These are phyloP conservation scores for Alviniconcha marisindica DNA, from an alignment of 1,140 invertebrate species.

Conservation along the genomic window DNA sequence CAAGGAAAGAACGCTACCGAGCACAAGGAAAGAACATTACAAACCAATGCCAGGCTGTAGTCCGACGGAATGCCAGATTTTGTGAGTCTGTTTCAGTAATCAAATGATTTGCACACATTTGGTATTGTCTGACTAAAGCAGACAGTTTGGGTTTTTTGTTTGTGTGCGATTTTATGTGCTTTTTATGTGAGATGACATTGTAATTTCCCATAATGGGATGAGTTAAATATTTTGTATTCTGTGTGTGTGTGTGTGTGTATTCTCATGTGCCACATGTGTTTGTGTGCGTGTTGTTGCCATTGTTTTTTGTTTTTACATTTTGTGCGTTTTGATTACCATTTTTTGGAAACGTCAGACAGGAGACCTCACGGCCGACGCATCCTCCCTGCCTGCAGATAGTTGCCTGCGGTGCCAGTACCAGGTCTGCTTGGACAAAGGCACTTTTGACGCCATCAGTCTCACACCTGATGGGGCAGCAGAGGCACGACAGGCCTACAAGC, in stretches of 20 bases:
- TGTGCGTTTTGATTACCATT: background rate
- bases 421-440: slow-evolving; percentile 89
- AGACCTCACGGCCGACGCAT: slow-evolving; percentile 54
- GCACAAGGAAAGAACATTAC: too few species aligned
- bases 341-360: slow-evolving; percentile 49
- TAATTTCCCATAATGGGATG: too few species aligned
- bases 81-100: background rate
- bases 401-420: slow-evolving; percentile 60
- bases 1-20: too few species aligned
- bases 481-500: slow-evolving; percentile 83
- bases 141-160: too few species aligned
- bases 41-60: too few species aligned
- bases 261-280: background rate
- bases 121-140: too few species aligned
- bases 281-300: background rate
- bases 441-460: slow-evolving; percentile 94
- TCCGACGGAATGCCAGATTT: background rate
- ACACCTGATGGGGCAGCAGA: slow-evolving; percentile 82
- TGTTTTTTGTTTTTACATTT: background rate
- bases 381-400: slow-evolving; percentile 43
- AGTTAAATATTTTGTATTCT: background rate
- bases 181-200: too few species aligned
- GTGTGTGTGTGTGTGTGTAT: background rate
- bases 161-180: too few species aligned
- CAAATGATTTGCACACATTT: too few species aligned